Evolutionary conservation across 2,797 vertebrate genomes (phyloP), one percentile per base, ranked within the genome.

Genomic region (Neosilurus mollespiculum): DNA sequence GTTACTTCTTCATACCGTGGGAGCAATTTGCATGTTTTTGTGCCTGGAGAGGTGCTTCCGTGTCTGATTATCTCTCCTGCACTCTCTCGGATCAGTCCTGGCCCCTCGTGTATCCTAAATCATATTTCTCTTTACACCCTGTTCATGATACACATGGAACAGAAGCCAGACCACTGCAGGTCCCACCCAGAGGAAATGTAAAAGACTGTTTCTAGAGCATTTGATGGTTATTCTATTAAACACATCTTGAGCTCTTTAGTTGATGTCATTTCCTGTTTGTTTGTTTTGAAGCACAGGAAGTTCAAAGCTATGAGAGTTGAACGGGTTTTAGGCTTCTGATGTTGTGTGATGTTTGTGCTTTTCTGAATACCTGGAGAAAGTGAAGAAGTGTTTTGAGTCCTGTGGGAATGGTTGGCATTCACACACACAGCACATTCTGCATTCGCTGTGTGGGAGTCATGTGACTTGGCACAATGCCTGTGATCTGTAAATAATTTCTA

Each of bases 401-500:
- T 20, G 8, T 43, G 43, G 8, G 43, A 30, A 30, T 8, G 43
- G 43, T 43, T 43, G 43, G 43, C 43, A 43, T 43, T 43, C 43
- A 43, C 12, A 22, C 62, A 69, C 54, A 15, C 24, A 71, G 59
- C 76, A 54, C 12, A 6, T 80, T 64, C 54, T 77, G 71, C 9
- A 3, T 78, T 64, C 26, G 64, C 49, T 79, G 15, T 22, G n/a
- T 43, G 2, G 30, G 20, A 24, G 62, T 54, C 26, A 26, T 22
- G 20, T 70, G 70, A 77, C 34, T 69, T 65, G 66, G 84, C 43
- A 0, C 1, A 43, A 7, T 20, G 64, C 65, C 79, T 59, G n/a
- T 58, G 65, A 20, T 34, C 54, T 43, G 65, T 70, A 77, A 76
- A 70, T 56, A 8, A 22, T 76, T 84, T 53, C 11, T 67, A 34